Base-by-base conservation (phyloP, 2,113 vertebrate species). In the Rattus rattus region DNA sequence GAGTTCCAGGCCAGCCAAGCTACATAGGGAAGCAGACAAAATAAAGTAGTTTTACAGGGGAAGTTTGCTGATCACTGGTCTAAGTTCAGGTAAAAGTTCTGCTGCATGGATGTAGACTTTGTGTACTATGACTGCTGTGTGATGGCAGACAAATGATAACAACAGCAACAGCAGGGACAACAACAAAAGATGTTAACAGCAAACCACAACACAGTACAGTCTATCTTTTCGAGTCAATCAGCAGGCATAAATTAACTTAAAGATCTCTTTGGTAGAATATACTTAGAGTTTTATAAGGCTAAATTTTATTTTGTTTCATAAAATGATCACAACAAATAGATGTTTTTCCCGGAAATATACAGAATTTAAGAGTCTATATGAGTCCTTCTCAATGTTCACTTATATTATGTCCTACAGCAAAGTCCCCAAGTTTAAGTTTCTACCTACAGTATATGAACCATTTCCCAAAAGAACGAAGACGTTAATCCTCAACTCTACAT, bases 91-190 rank as follows among this genome's bases (percentile, higher is more conserved):
- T 84, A 14, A 67, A 1, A 4, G 14, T n/a, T 14, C 39, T 5
- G 7, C 9, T 67, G 47, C 14, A 9, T 52, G 49, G 28, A 20
- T 22, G 26, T 12, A 28, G 2, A 36, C 17, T 65, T 36, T 17
- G 26, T 0, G 0, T 3, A 11, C 5, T 10, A 28, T 28, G 22
- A 3, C 56, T 49, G 56, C 47, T 49, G 4, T 5, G 13, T 16
- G 6, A 26, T 2, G 26, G 0, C 63, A 69, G 7, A 33, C 49
- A 36, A 28, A 59, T 9, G 16, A n/a, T 4, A 65, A 1, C 22
- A 26, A 13, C 76, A 72, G 36, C 4, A 14, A 2, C 3, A 19
- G 16, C 49, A 26, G 30, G 12, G 33, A 6, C 67, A 69, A 5
- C 67, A 69, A 14, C 30, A 72, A 72, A 75, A 47, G 7, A 47